phyloP scores from a whole-genome alignment of 2,888 invertebrate species.

The Cyclophora albipunctata region DNA sequence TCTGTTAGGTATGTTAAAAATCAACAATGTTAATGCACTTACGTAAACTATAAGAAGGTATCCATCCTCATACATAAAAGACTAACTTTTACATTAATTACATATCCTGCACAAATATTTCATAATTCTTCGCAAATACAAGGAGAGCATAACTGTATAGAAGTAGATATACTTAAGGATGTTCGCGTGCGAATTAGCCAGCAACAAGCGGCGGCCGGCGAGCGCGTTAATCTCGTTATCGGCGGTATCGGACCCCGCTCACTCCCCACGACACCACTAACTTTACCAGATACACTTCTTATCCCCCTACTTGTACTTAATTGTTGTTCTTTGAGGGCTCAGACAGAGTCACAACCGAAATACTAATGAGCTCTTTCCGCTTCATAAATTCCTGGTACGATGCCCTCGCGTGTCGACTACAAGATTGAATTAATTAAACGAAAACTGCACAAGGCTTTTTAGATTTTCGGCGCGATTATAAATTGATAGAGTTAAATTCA shows the following conservation, averaged over 20 bases:
- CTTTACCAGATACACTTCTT: constrained; percentile 44
- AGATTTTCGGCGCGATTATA: not conserved
- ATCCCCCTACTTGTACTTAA: constrained; percentile 33
- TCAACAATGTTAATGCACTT: too few relatives aligned
- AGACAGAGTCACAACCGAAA: constrained; percentile 2
- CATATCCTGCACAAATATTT: too few relatives aligned
- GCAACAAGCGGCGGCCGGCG: constrained; percentile 42
- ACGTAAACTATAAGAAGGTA: too few relatives aligned
- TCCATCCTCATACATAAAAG: too few relatives aligned
- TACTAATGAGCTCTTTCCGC: constrained; percentile 8
- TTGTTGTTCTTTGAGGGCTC: constrained; percentile 22
- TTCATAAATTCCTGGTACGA: constrained; percentile 5
- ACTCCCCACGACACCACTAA: constrained; percentile 35
- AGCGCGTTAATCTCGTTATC: constrained; percentile 65
- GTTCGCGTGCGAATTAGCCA: constrained; percentile 62
- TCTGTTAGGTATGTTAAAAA: too few relatives aligned
- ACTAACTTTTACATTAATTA: too few relatives aligned
- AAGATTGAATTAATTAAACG: not conserved
- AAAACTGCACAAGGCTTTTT: not conserved
- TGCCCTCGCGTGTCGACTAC: not conserved
- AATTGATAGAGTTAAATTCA: not conserved
- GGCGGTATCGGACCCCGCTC: constrained; percentile 44
- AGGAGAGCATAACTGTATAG: constrained; percentile 44
- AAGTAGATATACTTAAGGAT: constrained; percentile 46
- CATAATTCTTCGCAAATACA: constrained; percentile 21